These are phyloP conservation scores for Dolomedes plantarius DNA, from an alignment of 2,888 invertebrate genomes.

Conservation along the genomic window DNA sequence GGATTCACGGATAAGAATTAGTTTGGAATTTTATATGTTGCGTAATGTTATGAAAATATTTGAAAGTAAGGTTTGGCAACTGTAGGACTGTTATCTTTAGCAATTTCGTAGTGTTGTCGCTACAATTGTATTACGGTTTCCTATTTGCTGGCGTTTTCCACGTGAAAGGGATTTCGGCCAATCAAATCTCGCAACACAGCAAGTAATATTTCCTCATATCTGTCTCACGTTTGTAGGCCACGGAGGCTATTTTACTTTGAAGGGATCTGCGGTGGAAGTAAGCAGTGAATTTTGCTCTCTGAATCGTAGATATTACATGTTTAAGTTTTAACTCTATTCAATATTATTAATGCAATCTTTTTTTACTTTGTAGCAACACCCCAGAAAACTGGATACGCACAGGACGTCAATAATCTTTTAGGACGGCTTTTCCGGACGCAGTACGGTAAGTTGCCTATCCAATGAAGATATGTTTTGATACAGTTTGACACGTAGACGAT, in stretches of 20 bases:
- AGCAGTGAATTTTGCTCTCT: conserved; percentile 13
- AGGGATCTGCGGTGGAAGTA: conserved; percentile 67
- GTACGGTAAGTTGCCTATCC: conserved; percentile 66
- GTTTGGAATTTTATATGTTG: too few relatives aligned
- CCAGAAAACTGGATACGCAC: conserved; percentile 71
- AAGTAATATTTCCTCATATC: conserved; percentile 51
- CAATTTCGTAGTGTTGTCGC: conserved; percentile 28
- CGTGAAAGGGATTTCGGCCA: conserved; percentile 57
- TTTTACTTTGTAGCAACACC: conserved; percentile 48
- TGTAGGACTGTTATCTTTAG: conserved; percentile 42
- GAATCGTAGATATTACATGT: too few relatives aligned
- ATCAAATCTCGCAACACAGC: conserved; percentile 48
- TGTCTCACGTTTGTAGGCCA: conserved; percentile 66
- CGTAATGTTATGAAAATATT: neutral
- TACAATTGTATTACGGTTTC: conserved; percentile 40
- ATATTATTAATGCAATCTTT: neutral
- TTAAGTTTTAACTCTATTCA: neutral
- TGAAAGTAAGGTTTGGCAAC: conserved; percentile 26
- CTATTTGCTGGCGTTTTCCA: conserved; percentile 56
- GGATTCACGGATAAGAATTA: too few relatives aligned
- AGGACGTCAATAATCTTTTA: conserved; percentile 55
- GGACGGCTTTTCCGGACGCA: conserved; percentile 72
- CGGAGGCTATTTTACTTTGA: conserved; percentile 65
- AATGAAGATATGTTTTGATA: conserved; percentile 63
- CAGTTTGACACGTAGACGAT: conserved; percentile 70